Base-by-base conservation (phyloP, 2,888 invertebrate genomes). In the Beris morrisii region DNA sequence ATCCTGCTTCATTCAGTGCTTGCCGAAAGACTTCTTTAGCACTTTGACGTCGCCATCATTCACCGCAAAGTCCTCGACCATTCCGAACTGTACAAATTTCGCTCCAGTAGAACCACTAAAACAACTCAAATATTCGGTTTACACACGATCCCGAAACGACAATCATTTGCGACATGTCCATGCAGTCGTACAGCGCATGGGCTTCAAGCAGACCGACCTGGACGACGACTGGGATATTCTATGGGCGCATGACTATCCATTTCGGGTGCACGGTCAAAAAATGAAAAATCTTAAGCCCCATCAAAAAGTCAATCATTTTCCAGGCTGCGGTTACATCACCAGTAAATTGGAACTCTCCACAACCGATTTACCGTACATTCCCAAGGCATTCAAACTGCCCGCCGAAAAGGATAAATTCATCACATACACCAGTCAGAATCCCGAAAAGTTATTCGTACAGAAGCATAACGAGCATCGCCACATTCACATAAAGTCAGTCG, bases 201-300 rank as follows among this genome's bases (percentile, higher is more conserved):
- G 95, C 0, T 95, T 88, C 73, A 79, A 84, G 65, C 84, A 86
- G 70, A 84, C 83, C 0, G 78, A 79, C 0, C 81, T 85, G 43
- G 74, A 81, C 7, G 81, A 83, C 0, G 83, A 88, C 1, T 97
- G 97, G 95, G 88, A 90, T 76, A 82, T 97, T 0, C 80, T 97
- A 9, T 98, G 98, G 97, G 89, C 95, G 0, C 95, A 97, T 78
- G 93, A 95, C 74, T 97, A 93, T 77, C 97, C 97, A 0, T 97
- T 95, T 74, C 69, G 73, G 0, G 65, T 67, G 9, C 69, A 78
- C 48, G 67, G 75, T 5, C 71, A 79, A 4, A 75, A 79, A 53
- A 74, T 92, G 43, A 84, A 82, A 67, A 83, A 83, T 69, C 79
- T 95, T 9, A 85, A 87, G 72, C 81, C 86, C 0, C 83, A 91